phyloP scores from a whole-genome alignment of 2,797 vertebrate species.

The Columba guinea region DNA sequence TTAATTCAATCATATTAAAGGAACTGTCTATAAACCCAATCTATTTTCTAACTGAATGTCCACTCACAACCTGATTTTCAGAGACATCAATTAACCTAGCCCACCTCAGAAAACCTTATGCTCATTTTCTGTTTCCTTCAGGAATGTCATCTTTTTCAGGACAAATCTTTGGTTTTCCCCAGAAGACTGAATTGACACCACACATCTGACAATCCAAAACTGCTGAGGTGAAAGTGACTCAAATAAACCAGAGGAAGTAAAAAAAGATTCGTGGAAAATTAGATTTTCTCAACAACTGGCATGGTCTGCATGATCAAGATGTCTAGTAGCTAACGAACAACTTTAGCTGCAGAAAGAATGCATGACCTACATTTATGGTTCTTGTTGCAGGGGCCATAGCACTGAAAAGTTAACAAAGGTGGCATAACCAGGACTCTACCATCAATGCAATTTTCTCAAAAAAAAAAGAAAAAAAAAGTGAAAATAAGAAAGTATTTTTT shows the following conservation, averaged over 20 bases:
- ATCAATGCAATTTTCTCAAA: neutral
- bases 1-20: constrained; percentile 28
- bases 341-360: neutral
- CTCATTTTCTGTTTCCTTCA: constrained; percentile 15
- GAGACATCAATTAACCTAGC: constrained; percentile 2
- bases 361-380: rapidly evolving
- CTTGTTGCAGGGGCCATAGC: neutral
- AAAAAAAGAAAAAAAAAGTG: no score
- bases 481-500: neutral
- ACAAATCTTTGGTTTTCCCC: neutral
- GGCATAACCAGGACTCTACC: neutral
- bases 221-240: neutral
- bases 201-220: neutral
- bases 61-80: neutral
- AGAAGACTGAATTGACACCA: neutral
- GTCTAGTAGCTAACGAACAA: neutral
- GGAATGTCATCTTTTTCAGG: neutral
- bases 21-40: neutral
- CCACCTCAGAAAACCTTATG: neutral
- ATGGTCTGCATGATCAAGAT: neutral
- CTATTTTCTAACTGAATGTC: constrained; percentile 10
- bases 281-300: neutral
- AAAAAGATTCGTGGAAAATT: neutral
- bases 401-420: neutral
- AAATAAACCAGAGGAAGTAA: neutral